Evolutionary conservation across 64 coral and sea anemone species (phyloP).

Genomic region (Montipora capricornis): DNA sequence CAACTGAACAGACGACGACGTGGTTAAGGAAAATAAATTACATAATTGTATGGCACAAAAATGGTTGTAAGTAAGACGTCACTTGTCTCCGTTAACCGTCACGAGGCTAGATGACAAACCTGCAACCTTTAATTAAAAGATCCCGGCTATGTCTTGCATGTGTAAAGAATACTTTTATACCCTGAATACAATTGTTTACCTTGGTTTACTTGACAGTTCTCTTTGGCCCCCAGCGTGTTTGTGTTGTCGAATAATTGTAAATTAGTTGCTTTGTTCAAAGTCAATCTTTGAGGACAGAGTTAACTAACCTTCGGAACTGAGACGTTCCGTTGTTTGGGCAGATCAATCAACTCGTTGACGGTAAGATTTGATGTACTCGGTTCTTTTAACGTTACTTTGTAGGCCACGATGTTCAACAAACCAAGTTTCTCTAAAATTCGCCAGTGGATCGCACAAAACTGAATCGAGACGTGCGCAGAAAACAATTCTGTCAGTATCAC

Average conservation of each 20-base stretch:
- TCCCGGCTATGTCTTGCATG: constrained; percentile 75
- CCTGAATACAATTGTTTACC: constrained; percentile 93
- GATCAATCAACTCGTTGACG: constrained; percentile 38
- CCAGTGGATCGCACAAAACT: not conserved
- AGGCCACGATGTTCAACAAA: not conserved
- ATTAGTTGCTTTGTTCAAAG: constrained; percentile 56
- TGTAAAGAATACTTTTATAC: constrained; percentile 94
- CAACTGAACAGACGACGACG: not conserved
- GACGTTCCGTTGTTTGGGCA: constrained; percentile 52
- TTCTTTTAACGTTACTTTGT: not conserved
- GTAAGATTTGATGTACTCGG: constrained; percentile 23
- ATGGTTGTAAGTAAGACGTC: constrained; percentile 50
- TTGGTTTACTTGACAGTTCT: constrained; percentile 67
- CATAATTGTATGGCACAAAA: not conserved
- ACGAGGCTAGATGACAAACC: constrained; percentile 79
- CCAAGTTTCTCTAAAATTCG: not conserved
- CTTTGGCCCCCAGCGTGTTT: constrained; percentile 92
- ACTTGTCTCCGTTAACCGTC: constrained; percentile 64
- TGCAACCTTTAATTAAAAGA: constrained; percentile 93
- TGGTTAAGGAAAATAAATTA: not conserved
- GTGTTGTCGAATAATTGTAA: constrained; percentile 81
- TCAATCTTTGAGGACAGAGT: constrained; percentile 58
- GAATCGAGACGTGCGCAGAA: not conserved
- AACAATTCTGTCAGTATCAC: not conserved
- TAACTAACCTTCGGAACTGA: constrained; percentile 28